phyloP scores from a whole-genome alignment of 2,888 invertebrate species.

The Anaspis maculata region DNA sequence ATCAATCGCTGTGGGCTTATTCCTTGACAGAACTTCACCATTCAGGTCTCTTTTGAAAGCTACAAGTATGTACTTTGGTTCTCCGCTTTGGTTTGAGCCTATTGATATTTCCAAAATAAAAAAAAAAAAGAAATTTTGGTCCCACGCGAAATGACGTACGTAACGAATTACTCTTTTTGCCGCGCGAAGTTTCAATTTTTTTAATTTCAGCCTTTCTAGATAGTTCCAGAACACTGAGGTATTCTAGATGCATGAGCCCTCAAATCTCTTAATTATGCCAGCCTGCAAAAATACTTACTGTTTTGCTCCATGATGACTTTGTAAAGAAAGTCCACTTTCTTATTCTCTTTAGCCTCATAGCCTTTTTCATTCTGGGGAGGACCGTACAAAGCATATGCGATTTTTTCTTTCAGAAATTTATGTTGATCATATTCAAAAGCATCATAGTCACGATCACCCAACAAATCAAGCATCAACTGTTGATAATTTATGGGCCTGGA shows the following conservation, averaged over 20 bases:
- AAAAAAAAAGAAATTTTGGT: too few species aligned
- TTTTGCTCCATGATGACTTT: constrained; percentile 23
- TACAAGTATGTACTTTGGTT: too few species aligned
- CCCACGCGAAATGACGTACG: too few species aligned
- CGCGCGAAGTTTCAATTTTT: too few species aligned
- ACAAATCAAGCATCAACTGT: constrained; percentile 50
- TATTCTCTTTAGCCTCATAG: constrained; percentile 25
- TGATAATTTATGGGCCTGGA: constrained; percentile 38
- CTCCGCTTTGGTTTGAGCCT: too few species aligned
- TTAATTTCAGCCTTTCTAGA: background rate
- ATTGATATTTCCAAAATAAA: too few species aligned
- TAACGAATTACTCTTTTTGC: too few species aligned
- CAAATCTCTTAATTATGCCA: constrained; percentile 1
- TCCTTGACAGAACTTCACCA: too few species aligned
- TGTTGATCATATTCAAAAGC: constrained; percentile 47
- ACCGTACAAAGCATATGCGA: constrained; percentile 50
- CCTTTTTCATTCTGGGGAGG: constrained; percentile 45
- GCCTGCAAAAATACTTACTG: too few species aligned
- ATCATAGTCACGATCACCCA: constrained; percentile 48
- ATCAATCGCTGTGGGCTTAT: too few species aligned
- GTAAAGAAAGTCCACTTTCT: constrained; percentile 24
- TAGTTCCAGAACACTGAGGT: background rate
- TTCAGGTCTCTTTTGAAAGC: too few species aligned
- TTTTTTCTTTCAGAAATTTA: constrained; percentile 46
- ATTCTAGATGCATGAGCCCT: background rate